Conservation (phyloP, 2,113 vertebrate genomes). For the Rhinoptilus africanus region DNA sequence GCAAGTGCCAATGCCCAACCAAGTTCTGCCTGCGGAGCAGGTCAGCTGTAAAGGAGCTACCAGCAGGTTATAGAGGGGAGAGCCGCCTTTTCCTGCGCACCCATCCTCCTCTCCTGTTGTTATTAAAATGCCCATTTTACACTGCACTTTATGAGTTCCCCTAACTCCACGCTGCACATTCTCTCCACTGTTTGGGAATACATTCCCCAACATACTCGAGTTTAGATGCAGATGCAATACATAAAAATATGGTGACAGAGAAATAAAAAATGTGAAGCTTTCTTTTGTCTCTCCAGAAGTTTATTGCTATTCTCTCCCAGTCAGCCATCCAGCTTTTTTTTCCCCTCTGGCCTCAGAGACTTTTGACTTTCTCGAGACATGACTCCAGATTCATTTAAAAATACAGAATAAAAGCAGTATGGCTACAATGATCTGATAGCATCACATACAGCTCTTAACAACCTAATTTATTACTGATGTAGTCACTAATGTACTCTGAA, state of each 20-base stretch:
- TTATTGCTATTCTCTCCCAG: background rate
- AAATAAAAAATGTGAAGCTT: background rate
- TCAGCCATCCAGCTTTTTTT: background rate
- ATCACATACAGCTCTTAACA: conserved; percentile 35
- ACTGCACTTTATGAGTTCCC: background rate
- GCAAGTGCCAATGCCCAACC: fast-evolving
- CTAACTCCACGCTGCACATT: fast-evolving
- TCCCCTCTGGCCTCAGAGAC: background rate
- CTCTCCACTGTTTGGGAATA: background rate
- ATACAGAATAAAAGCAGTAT: conserved; percentile 2
- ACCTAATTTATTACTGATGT: conserved; percentile 56
- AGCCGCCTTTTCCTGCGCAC: fast-evolving
- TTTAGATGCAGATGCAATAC: background rate
- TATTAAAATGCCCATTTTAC: background rate
- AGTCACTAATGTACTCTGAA: conserved; percentile 52
- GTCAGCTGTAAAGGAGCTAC: background rate
- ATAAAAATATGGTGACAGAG: background rate
- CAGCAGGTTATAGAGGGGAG: background rate
- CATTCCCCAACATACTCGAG: background rate
- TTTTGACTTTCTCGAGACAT: background rate
- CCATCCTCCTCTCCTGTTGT: background rate
- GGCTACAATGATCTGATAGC: background rate
- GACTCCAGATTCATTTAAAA: conserved; percentile 26
- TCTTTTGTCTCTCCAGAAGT: background rate
- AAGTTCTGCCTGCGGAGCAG: background rate